A percentile compares a stretch with the other conserved stretches of the same genome.
Evolutionary conservation across 2,888 invertebrate species (phyloP).

Genomic region (Sphaerophoria rueppellii): DNA sequence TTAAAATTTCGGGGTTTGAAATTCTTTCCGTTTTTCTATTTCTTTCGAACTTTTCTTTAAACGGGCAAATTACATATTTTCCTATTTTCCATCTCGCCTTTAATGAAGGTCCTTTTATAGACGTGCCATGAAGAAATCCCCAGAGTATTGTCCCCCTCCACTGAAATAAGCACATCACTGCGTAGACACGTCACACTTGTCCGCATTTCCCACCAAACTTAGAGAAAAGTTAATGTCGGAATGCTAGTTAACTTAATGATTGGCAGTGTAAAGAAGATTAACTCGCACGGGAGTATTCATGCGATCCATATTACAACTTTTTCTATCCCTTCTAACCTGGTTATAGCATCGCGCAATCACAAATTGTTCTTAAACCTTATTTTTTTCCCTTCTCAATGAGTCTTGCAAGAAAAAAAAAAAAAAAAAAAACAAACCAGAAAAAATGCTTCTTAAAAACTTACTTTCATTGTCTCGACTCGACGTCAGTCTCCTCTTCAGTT

Average conservation of each 20-base stretch:
- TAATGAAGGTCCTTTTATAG: too few species aligned
- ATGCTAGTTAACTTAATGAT: slow-evolving; percentile 51
- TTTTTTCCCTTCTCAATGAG: neutral
- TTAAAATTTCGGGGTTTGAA: too few species aligned
- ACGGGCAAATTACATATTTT: too few species aligned
- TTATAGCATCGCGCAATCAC: slow-evolving; percentile 31
- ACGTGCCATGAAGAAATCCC: too few species aligned
- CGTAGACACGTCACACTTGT: too few species aligned
- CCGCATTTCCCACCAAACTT: slow-evolving; percentile 4
- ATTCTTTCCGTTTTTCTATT: too few species aligned
- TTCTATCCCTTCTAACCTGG: slow-evolving; percentile 14
- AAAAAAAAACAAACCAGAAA: neutral
- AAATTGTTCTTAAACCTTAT: slow-evolving; percentile 26
- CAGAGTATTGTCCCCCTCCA: too few species aligned
- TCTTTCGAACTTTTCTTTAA: too few species aligned
- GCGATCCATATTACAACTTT: slow-evolving; percentile 44
- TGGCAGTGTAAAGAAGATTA: slow-evolving; percentile 42
- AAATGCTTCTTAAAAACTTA: slow-evolving; percentile 53
- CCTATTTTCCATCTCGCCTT: too few species aligned
- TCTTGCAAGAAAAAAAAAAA: neutral
- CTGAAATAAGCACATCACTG: too few species aligned
- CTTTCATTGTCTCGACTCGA: slow-evolving; percentile 58
- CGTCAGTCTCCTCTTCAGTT: slow-evolving; percentile 57
- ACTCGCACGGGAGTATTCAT: slow-evolving; percentile 41
- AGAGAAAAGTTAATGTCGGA: slow-evolving; percentile 20